Conservation (phyloP, 2,888 invertebrate species). For the Drosophila macrothrix region DNA sequence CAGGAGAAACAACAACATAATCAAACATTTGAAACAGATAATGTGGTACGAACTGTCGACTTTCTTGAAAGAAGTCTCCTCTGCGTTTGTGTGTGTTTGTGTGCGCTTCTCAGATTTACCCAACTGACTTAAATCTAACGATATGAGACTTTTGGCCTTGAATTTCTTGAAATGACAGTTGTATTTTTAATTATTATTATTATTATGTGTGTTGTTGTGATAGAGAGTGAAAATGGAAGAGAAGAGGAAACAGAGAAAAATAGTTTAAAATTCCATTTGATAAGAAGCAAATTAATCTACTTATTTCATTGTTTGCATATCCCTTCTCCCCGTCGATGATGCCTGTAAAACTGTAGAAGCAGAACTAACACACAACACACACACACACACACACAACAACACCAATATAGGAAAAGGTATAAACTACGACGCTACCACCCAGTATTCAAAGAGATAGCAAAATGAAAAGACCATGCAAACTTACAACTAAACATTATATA, state of each 20-base stretch:
- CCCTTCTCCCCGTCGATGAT: not conserved
- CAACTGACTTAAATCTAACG: not conserved
- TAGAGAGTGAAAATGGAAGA: conserved; percentile 32
- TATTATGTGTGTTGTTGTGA: not conserved
- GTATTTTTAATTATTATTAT: not conserved
- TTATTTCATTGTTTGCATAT: not conserved
- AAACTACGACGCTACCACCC: not conserved
- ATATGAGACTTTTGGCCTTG: conserved; percentile 11
- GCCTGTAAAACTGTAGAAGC: conserved; percentile 1
- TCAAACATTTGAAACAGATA: conserved; percentile 1
- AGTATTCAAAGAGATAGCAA: not conserved
- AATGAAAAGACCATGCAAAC: not conserved
- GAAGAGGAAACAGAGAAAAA: conserved; percentile 40
- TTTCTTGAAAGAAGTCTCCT: not conserved
- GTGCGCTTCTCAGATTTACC: conserved; percentile 1
- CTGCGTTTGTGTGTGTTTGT: conserved; percentile 8
- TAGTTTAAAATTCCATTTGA: conserved; percentile 28
- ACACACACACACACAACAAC: not conserved
- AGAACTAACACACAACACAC: conserved; percentile 4
- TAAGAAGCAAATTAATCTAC: conserved; percentile 19
- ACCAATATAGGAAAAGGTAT: not conserved
- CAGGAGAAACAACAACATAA: conserved; percentile 3
- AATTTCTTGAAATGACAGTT: not conserved
- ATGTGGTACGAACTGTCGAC: not conserved
- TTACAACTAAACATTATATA: not conserved